Conservation (phyloP, 2,797 vertebrate genomes). For the Urocyon cinereoargenteus region DNA sequence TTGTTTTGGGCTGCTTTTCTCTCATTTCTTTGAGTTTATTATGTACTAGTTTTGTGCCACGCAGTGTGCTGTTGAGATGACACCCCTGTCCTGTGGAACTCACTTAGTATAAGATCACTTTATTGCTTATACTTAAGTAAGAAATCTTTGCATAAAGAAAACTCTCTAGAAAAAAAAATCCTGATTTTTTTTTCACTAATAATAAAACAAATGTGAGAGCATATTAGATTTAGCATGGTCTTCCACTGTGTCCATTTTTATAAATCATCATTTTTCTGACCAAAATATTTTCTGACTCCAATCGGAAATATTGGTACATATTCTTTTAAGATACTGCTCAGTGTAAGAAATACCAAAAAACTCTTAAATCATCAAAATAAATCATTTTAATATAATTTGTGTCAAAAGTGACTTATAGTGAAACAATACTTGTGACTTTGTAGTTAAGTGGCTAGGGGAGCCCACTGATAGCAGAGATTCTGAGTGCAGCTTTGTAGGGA, state of each 20-base stretch:
- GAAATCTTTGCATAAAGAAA: constrained; percentile 12
- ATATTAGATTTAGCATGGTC: neutral
- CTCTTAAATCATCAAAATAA: neutral
- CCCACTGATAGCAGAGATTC: neutral
- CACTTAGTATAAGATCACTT: neutral
- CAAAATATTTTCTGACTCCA: neutral
- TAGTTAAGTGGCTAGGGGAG: neutral
- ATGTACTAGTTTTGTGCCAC: neutral
- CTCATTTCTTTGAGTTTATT: neutral
- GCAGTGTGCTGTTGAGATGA: neutral
- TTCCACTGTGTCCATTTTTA: neutral
- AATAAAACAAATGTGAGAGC: neutral
- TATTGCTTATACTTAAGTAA: neutral
- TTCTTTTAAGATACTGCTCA: neutral
- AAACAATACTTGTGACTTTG: neutral
- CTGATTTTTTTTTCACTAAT: neutral
- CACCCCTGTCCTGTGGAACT: neutral
- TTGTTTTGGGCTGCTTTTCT: constrained; percentile 13
- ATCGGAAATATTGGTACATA: neutral
- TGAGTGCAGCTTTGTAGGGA: neutral
- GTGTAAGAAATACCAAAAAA: neutral
- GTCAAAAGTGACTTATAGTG: neutral
- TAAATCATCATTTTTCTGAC: neutral
- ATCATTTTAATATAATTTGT: neutral
- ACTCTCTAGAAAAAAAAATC: neutral